phyloP scores from a whole-genome alignment of 2,113 vertebrate species.

The Porphyrio hochstetteri region DNA sequence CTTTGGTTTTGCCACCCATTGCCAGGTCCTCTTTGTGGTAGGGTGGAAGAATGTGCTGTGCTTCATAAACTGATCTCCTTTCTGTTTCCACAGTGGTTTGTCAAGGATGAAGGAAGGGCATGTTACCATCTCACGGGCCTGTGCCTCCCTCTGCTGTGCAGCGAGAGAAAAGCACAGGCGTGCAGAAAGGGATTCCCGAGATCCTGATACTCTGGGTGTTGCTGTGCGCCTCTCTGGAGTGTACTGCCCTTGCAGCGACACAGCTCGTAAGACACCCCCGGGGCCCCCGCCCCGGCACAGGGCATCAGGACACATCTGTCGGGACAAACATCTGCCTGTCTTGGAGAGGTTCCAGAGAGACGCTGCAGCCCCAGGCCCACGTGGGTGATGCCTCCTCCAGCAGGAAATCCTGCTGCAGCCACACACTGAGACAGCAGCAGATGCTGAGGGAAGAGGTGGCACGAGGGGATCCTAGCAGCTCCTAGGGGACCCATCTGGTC shows the following conservation, averaged over 20 bases:
- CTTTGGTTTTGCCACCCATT: background rate
- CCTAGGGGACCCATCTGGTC: no score
- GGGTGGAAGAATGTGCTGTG: background rate
- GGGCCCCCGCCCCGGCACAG: no score
- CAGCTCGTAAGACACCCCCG: no score
- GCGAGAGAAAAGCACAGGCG: background rate
- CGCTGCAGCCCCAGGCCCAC: no score
- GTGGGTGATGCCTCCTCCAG: no score
- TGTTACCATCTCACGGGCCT: background rate
- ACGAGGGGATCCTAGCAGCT: background rate
- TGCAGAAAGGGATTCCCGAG: accelerated
- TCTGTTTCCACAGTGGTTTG: background rate
- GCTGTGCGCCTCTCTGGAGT: background rate
- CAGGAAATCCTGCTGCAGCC: no score
- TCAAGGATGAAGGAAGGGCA: background rate
- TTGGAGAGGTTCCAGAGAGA: background rate
- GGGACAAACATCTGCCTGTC: background rate
- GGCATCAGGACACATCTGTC: no score
- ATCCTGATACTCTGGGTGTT: background rate
- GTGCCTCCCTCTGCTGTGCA: background rate
- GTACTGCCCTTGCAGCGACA: background rate
- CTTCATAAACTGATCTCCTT: background rate
- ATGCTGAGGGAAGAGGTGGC: no score
- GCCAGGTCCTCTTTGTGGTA: background rate
- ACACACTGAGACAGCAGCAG: no score